These are phyloP conservation scores for Diadromus collaris DNA, from an alignment of 2,888 invertebrate genomes.

Conservation along the genomic window DNA sequence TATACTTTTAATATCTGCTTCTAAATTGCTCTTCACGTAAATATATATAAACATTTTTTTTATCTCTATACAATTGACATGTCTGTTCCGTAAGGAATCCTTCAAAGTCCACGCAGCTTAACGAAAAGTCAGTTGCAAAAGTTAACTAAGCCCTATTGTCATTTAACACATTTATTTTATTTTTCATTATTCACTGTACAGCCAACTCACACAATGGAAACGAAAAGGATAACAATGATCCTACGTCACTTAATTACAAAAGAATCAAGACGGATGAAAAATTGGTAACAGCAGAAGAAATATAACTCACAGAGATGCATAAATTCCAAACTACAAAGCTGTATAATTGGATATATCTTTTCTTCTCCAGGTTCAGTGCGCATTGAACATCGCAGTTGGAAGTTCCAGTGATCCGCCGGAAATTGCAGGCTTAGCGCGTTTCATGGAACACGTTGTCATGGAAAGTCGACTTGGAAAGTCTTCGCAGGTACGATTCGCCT, in stretches of 20 bases:
- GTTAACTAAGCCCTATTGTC: too few relatives aligned
- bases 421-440: neutral
- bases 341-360: neutral
- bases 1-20: too few relatives aligned
- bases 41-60: too few relatives aligned
- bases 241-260: neutral
- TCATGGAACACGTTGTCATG: neutral
- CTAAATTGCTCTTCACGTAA: too few relatives aligned
- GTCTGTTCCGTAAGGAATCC: too few relatives aligned
- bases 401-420: neutral
- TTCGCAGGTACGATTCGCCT: neutral
- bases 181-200: neutral
- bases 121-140: too few relatives aligned
- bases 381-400: neutral
- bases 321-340: neutral
- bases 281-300: neutral
- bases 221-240: neutral
- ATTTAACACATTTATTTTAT: neutral
- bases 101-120: too few relatives aligned
- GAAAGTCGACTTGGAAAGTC: neutral
- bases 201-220: neutral
- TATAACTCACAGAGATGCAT: neutral
- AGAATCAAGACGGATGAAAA: neutral
- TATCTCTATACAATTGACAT: too few relatives aligned
- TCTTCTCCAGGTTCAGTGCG: neutral